Evolutionary conservation across 2,113 vertebrate species (phyloP), one percentile per base, ranked within the genome.

Genomic region (Herpetotheres cachinnans): DNA sequence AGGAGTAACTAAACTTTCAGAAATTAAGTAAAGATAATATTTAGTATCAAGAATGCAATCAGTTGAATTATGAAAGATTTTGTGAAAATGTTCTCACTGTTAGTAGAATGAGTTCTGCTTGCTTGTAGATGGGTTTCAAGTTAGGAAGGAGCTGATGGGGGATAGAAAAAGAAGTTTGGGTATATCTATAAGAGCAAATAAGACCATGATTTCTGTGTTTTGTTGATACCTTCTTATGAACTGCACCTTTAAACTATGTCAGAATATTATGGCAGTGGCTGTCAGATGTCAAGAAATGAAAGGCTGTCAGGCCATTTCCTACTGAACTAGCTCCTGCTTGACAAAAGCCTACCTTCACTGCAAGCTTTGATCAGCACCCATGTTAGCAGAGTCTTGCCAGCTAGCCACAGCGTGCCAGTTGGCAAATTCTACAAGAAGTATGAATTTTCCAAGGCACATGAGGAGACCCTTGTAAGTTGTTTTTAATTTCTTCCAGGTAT

Each of bases 351-450:
- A 7, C 15, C 27, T 74, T 78, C 59, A 78, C 42, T 38, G 16
- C 44, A 55, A 69, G 17, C 27, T 74, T 54, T 76, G 42, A 19
- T 61, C 10, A 3, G 16, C 10, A 25, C 27, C 32, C 0, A 0
- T 81, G 34, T 70, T 82, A 55, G 47, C 71, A 85, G 74, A 30
- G 21, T 5, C 3, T 49, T 80, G 25, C 29, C 34, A 34, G 12
- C 34, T 84, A 26, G 40, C 40, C 36, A 84, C 55, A 77, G 71
- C 8, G 10, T 26, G 16, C 55, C 78, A 32, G 10, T 3, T 70
- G 72, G 71, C 36, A 87, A 65, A 65, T 70, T 59, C 42, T n/a
- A 3, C 2, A 2, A 47, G 83, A 55, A 71, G 13, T 38, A 42
- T 36, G 27, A 40, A 40, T 82, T 89, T 94, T 82, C 32, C 38